Evolutionary conservation across 2,888 invertebrate genomes (phyloP), one percentile per base, ranked within the genome.

Genomic region (Cosmorhoe ocellata): DNA sequence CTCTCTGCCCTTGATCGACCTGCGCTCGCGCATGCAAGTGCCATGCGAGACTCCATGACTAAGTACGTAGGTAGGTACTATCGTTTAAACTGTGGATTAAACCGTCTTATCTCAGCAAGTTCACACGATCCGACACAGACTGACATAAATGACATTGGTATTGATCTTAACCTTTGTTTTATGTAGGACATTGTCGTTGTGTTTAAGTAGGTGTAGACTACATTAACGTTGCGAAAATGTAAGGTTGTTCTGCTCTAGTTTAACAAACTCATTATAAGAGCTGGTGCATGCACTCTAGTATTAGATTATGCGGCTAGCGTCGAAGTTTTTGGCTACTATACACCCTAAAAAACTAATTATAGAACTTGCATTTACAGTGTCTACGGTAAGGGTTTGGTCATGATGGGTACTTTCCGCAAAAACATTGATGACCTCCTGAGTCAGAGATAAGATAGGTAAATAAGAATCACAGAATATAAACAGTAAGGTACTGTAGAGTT

Each of bases 101-200:
- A 2, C 18, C 3, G 18, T 18, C 27, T 39, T 47, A 47, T 47
- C 39, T 33, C 12, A 28, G 27, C 22, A 11, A 33, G 26, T 33
- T 31, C 13, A 9, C 18, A 22, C n/a, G 39, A 24, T 44, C 31
- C 40, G 18, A 27, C 30, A 9, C 30, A 32, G 32, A 32, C 36
- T 7, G 24, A 22, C 24, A 36, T 18, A 3, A 10, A 22, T 50
- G 50, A 44, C 62, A 62, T 59, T 61, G 46, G 48, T 45, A 45
- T 54, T 59, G 46, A 44, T 51, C 53, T 49, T 55, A 45, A 56
- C 47, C 57, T 52, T 39, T 38, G 39, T 36, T 13, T 13, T 9
- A 59, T 57, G 42, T 60, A 57, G 59, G 55, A 43, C 59, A 60
- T 39, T 57, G 55, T 55, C 55, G 53, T 40, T 43, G 32, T 33